phyloP scores from a whole-genome alignment of 2,113 vertebrate genomes.

The Oenanthe oenanthe region DNA sequence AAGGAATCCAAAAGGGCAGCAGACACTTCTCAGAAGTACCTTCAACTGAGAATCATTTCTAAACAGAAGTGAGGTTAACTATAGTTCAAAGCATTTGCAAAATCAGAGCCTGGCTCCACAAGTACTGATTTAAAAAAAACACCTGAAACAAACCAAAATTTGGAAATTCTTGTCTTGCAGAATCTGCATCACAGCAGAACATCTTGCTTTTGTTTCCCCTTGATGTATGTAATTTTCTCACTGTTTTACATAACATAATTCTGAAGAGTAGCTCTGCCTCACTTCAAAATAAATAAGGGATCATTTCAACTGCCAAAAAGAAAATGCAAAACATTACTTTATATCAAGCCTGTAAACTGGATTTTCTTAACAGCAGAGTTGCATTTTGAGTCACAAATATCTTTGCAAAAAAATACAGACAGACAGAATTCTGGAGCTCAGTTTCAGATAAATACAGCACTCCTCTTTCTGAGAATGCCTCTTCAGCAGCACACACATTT shows the following conservation, averaged over 20 bases:
- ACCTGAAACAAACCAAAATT: background rate
- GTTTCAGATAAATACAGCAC: background rate
- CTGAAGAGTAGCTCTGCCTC: background rate
- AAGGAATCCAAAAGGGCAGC: background rate
- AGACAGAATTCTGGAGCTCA: background rate
- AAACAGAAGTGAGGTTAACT: background rate
- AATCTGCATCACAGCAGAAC: background rate
- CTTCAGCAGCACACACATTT: background rate
- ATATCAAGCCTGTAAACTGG: background rate
- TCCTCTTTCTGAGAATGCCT: background rate
- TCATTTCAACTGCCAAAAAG: background rate
- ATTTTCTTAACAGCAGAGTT: background rate
- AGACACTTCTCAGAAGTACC: background rate
- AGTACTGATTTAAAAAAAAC: fast-evolving
- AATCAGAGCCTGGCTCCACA: background rate
- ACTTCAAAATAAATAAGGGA: background rate
- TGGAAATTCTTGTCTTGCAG: background rate
- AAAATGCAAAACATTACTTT: background rate
- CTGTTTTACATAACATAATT: background rate
- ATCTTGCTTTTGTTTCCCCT: background rate
- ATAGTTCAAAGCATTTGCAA: background rate
- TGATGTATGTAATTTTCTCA: background rate
- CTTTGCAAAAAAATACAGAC: background rate
- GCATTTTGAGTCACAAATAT: background rate
- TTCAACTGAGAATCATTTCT: background rate